Percentiles rank a stretch among this genome's conserved stretches.
phyloP scores from a whole-genome alignment of 1,140 invertebrate genomes.

The Triops cancriformis region DNA sequence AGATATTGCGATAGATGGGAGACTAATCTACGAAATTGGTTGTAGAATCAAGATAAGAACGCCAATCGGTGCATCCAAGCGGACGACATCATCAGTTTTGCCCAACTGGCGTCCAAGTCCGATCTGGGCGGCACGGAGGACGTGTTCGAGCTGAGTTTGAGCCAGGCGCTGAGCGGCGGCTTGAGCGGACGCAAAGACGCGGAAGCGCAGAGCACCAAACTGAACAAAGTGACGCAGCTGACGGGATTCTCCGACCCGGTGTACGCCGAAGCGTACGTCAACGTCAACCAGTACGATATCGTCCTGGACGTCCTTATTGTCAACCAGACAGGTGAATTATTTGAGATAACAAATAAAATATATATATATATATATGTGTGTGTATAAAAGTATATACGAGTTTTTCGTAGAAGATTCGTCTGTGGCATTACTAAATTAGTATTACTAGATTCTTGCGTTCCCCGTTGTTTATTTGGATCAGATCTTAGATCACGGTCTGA shows the following conservation, averaged over 20 bases:
- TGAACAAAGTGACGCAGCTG: conserved; percentile 87
- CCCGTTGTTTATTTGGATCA: too few relatives aligned
- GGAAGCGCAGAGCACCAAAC: conserved; percentile 44
- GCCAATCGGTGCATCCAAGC: conserved; percentile 21
- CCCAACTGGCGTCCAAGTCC: conserved; percentile 54
- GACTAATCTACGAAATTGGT: too few relatives aligned
- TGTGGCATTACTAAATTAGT: too few relatives aligned
- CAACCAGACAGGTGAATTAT: conserved; percentile 76
- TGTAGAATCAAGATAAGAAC: conserved; percentile 23
- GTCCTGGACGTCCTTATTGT: conserved; percentile 94
- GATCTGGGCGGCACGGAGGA: conserved; percentile 60
- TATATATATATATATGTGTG: not conserved
- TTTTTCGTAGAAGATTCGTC: too few relatives aligned
- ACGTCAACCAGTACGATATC: conserved; percentile 99
- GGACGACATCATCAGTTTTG: conserved; percentile 29
- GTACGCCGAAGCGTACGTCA: conserved; percentile 97
- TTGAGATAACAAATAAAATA: too few relatives aligned
- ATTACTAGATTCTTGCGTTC: too few relatives aligned
- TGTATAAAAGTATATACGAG: too few relatives aligned
- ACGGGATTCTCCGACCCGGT: conserved; percentile 99
- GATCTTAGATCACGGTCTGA: too few relatives aligned
- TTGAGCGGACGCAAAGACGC: conserved; percentile 46
- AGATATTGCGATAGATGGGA: too few relatives aligned
- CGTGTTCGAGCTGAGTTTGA: conserved; percentile 91
- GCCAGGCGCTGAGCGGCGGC: conserved; percentile 71